These are phyloP conservation scores for Linyphia triangularis DNA, from an alignment of 2,888 invertebrate species.

Conservation along the genomic window DNA sequence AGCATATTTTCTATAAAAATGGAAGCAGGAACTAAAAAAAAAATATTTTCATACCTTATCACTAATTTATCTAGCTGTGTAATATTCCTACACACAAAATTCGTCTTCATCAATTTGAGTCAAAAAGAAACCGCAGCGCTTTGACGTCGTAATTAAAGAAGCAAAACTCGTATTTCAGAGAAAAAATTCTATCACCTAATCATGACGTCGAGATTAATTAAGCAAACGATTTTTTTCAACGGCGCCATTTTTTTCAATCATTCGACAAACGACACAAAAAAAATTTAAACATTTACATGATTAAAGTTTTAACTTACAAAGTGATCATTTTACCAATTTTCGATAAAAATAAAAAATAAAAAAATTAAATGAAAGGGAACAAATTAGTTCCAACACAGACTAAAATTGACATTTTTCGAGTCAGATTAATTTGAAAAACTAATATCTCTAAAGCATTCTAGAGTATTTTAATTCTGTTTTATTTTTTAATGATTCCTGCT, in stretches of 20 bases:
- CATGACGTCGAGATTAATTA: background rate
- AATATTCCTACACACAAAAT: background rate
- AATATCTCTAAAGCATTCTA: background rate
- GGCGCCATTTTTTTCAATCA: background rate
- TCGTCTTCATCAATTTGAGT: background rate
- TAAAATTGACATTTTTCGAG: background rate
- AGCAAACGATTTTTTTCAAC: background rate
- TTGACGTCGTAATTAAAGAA: background rate
- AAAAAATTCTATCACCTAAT: background rate
- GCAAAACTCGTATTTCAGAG: background rate
- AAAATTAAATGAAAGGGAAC: background rate
- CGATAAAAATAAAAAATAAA: background rate
- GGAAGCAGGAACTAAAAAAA: no score
- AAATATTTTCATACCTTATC: no score
- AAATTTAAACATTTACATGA: background rate
- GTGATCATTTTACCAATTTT: background rate
- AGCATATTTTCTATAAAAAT: no score
- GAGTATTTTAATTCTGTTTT: background rate
- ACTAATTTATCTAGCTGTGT: no score
- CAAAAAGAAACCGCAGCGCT: background rate
- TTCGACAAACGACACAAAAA: background rate
- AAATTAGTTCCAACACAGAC: background rate
- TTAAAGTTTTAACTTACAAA: constrained; percentile 13
- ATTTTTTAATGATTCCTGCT: background rate
- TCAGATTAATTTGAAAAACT: background rate